Evolutionary conservation across 2,888 invertebrate species (phyloP).

Genomic region (Ptilodon capucinus): DNA sequence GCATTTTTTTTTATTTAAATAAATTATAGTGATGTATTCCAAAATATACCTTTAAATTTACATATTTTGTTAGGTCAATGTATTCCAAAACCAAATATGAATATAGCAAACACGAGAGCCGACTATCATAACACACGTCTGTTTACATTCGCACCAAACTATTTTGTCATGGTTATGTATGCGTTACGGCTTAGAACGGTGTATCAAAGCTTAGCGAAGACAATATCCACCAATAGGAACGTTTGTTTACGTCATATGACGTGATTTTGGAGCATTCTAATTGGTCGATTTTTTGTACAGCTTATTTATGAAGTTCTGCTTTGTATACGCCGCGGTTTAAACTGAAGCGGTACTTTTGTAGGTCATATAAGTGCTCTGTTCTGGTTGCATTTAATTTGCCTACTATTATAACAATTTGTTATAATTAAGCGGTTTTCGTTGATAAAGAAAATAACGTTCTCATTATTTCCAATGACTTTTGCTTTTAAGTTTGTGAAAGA

Average conservation of each 20-base stretch:
- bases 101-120: neutral
- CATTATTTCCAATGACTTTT: constrained; percentile 8
- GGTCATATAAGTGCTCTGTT: constrained; percentile 35
- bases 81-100: neutral
- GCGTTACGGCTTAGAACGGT: constrained; percentile 13
- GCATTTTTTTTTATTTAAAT: too few relatives aligned
- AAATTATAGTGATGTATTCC: too few relatives aligned
- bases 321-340: constrained; percentile 19
- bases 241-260: neutral
- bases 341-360: constrained; percentile 28
- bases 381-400: constrained; percentile 49
- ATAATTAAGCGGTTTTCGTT: constrained; percentile 33
- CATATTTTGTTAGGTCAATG: neutral
- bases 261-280: too few relatives aligned
- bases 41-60: too few relatives aligned
- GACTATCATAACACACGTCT: constrained; percentile 5
- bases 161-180: constrained; percentile 4
- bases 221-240: neutral
- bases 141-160: constrained; percentile 1
- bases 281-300: too few relatives aligned
- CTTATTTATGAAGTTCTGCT: neutral
- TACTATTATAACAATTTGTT: constrained; percentile 51
- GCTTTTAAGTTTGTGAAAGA: neutral
- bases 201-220: neutral
- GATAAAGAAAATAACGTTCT: constrained; percentile 9